A percentile compares a stretch with the other conserved stretches of the same genome.
These are phyloP conservation scores for Pelodytes ibericus DNA, from an alignment of 2,797 vertebrate genomes.

Conservation along the genomic window DNA sequence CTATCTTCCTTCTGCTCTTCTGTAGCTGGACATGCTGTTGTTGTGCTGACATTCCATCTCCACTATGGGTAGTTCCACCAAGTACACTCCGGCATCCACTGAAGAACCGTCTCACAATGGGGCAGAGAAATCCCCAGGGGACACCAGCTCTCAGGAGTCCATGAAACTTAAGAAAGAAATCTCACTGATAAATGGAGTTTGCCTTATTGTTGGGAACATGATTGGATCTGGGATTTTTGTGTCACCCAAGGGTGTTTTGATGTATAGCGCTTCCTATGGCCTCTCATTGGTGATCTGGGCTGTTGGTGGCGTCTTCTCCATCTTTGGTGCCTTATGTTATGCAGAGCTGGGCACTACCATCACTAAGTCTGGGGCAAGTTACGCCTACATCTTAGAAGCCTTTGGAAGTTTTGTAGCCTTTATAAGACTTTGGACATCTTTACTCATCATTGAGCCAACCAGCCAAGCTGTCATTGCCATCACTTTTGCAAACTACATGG, in stretches of 20 bases:
- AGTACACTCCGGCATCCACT: conserved; percentile 59
- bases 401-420: conserved; percentile 88
- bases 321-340: conserved; percentile 90
- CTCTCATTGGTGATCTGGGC: conserved; percentile 89
- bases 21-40: conserved; percentile 59
- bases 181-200: conserved; percentile 87
- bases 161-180: conserved; percentile 93
- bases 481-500: conserved; percentile 93
- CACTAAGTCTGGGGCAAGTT: conserved; percentile 92
- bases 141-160: conserved; percentile 62
- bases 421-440: conserved; percentile 90
- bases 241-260: conserved; percentile 89
- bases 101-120: conserved; percentile 7
- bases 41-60: conserved; percentile 58
- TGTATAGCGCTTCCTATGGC: conserved; percentile 87
- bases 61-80: conserved; percentile 55
- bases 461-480: conserved; percentile 92
- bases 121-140: conserved; percentile 6
- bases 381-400: conserved; percentile 92
- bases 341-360: conserved; percentile 93
- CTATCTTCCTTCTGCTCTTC: conserved; percentile 27
- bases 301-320: conserved; percentile 85
- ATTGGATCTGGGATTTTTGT: conserved; percentile 94
- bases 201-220: conserved; percentile 95
- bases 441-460: conserved; percentile 92